Percentiles rank a stretch among this genome's conserved stretches.
phyloP scores from a whole-genome alignment of 1,140 invertebrate species.

The Drosophila teissieri region DNA sequence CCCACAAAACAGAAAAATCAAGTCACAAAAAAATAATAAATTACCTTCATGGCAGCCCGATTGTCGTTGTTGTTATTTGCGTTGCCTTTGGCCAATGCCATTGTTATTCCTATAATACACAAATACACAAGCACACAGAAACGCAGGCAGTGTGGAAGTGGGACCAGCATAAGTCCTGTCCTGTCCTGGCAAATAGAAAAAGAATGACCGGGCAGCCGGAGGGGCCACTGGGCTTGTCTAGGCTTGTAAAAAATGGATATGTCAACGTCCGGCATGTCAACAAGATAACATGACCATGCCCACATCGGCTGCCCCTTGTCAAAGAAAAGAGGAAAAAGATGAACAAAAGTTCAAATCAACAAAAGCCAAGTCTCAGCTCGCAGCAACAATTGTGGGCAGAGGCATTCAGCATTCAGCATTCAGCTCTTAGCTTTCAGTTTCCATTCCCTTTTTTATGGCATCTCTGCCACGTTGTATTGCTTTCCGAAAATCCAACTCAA shows the following conservation, averaged over 20 bases:
- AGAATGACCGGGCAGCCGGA: slow-evolving; percentile 28
- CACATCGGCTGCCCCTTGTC: slow-evolving; percentile 44
- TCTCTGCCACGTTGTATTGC: slow-evolving; percentile 35
- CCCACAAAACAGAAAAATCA: slow-evolving; percentile 43
- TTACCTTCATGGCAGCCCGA: slow-evolving; percentile 42
- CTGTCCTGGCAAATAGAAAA: slow-evolving; percentile 45
- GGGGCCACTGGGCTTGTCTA: slow-evolving; percentile 35
- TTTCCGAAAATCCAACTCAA: slow-evolving; percentile 45
- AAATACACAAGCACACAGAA: slow-evolving; percentile 11
- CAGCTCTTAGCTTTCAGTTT: background rate
- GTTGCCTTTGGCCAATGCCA: slow-evolving; percentile 30
- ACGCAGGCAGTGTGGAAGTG: background rate
- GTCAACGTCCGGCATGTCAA: slow-evolving; percentile 80
- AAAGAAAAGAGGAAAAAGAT: slow-evolving; percentile 37
- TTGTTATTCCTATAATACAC: slow-evolving; percentile 45
- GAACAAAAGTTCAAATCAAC: slow-evolving; percentile 74
- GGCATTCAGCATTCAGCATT: slow-evolving; percentile 1
- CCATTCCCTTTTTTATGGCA: background rate
- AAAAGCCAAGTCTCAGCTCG: slow-evolving; percentile 58
- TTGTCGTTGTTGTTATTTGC: slow-evolving; percentile 54
- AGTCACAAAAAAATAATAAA: slow-evolving; percentile 69
- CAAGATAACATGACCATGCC: slow-evolving; percentile 72
- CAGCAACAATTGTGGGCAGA: slow-evolving; percentile 59
- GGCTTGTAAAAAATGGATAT: slow-evolving; percentile 80
- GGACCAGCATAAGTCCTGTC: slow-evolving; percentile 58